Evolutionary conservation across 2,113 vertebrate species (phyloP).

Genomic region (Guaruba guarouba): DNA sequence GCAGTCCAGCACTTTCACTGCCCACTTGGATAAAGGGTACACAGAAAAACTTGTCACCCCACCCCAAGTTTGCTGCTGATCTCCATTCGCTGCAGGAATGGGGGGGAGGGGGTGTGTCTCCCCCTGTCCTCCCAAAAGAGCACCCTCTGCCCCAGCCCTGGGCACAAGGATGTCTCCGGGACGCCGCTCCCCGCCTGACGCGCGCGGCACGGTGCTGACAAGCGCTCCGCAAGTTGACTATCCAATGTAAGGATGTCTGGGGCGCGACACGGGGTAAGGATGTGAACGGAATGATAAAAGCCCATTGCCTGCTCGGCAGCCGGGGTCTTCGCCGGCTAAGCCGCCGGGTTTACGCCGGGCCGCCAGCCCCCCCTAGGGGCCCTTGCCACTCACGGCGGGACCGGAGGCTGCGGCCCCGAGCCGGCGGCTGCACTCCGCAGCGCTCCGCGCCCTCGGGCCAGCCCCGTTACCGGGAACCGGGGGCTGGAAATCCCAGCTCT

Average conservation of each 20-base stretch:
- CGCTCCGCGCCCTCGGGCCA: neutral
- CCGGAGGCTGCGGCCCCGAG: neutral
- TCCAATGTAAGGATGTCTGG: neutral
- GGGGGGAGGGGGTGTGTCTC: neutral
- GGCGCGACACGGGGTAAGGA: neutral
- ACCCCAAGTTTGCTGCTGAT: neutral
- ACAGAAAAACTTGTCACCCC: neutral
- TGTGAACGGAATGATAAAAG: neutral
- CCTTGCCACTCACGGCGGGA: neutral
- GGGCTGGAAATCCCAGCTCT: neutral
- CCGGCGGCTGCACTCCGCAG: neutral
- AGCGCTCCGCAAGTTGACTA: neutral
- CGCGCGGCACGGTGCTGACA: neutral
- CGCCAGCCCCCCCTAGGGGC: slow-evolving; percentile 61
- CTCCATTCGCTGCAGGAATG: neutral
- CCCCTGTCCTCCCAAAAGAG: neutral
- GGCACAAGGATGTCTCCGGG: accelerated
- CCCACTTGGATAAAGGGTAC: neutral
- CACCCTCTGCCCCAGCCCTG: neutral
- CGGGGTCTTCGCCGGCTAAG: neutral
- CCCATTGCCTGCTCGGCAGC: neutral
- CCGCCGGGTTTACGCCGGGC: neutral
- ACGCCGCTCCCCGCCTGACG: neutral
- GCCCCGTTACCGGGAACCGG: neutral
- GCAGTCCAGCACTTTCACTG: accelerated